Evolutionary conservation across 2,888 invertebrate genomes (phyloP).

Genomic region (Stictocephala bisonia): DNA sequence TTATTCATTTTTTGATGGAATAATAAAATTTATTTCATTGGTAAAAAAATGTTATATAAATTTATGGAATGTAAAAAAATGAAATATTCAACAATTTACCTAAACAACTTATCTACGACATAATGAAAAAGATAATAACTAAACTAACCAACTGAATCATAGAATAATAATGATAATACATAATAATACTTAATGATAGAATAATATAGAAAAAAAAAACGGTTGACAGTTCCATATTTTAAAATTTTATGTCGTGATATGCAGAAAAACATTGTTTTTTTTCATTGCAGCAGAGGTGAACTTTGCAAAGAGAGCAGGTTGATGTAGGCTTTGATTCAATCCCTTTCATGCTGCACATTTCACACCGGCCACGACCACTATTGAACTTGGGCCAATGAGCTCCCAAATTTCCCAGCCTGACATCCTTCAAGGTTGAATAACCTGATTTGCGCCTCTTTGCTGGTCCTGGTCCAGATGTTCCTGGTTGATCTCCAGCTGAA

Average conservation of each 20-base stretch:
- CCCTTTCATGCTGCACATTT: background rate
- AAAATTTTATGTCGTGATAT: background rate
- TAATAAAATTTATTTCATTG: background rate
- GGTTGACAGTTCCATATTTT: background rate
- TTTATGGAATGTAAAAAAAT: background rate
- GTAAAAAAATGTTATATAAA: conserved; percentile 6
- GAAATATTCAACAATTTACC: background rate
- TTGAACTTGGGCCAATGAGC: background rate
- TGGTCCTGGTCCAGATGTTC: conserved; percentile 1
- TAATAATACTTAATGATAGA: background rate
- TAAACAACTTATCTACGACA: background rate
- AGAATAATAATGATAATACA: background rate
- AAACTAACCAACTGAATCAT: conserved; percentile 3
- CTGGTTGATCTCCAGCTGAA: background rate
- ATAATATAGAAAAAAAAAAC: too few species aligned
- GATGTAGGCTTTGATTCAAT: background rate
- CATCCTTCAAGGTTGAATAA: background rate
- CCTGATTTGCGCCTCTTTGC: conserved; percentile 4
- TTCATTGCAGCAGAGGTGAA: too few species aligned
- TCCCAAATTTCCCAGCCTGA: conserved; percentile 2
- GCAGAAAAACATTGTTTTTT: background rate
- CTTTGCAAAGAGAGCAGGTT: conserved; percentile 2
- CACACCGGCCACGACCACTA: background rate
- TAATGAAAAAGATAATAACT: background rate
- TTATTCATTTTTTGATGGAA: background rate